phyloP scores from a whole-genome alignment of 35 echinoderm and acorn worm genomes.

The Heliocidaris erythrogramma region DNA sequence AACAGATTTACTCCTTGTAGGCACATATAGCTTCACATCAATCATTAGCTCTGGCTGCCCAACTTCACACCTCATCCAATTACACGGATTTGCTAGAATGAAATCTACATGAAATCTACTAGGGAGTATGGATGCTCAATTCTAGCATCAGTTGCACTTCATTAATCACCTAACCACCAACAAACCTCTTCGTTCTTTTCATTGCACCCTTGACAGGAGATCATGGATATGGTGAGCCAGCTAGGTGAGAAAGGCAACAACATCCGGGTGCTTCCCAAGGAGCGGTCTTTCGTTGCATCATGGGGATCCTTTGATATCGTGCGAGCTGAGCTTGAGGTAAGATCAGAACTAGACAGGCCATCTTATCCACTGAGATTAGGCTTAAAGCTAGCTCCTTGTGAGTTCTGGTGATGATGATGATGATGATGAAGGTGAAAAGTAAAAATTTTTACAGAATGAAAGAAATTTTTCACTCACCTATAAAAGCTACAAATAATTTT shows the following conservation, averaged over 20 bases:
- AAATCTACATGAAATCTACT: neutral
- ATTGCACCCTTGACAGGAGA: neutral
- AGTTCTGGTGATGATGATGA: neutral
- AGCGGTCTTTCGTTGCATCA: slow-evolving; percentile 89
- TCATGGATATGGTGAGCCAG: neutral
- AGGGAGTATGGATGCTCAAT: neutral
- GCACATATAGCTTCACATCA: too few species aligned
- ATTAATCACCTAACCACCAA: neutral
- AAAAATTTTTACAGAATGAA: too few species aligned
- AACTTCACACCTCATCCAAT: neutral
- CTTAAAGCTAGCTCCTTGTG: neutral
- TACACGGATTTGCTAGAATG: neutral
- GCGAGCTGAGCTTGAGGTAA: slow-evolving; percentile 91
- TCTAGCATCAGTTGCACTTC: neutral
- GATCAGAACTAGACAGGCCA: neutral
- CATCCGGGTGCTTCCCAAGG: slow-evolving; percentile 84
- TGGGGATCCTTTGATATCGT: slow-evolving; percentile 97
- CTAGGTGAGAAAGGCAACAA: slow-evolving; percentile 55
- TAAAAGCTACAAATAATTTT: too few species aligned
- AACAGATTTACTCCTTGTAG: too few species aligned
- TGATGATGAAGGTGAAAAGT: neutral
- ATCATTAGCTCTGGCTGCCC: too few species aligned
- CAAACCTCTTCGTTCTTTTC: neutral
- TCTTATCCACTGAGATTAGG: neutral
- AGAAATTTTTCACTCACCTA: too few species aligned